A percentile compares a stretch with the other conserved stretches of the same genome.
These are phyloP conservation scores for Cecidostiba fungosa DNA, from an alignment of 2,888 invertebrate species.

Conservation along the genomic window DNA sequence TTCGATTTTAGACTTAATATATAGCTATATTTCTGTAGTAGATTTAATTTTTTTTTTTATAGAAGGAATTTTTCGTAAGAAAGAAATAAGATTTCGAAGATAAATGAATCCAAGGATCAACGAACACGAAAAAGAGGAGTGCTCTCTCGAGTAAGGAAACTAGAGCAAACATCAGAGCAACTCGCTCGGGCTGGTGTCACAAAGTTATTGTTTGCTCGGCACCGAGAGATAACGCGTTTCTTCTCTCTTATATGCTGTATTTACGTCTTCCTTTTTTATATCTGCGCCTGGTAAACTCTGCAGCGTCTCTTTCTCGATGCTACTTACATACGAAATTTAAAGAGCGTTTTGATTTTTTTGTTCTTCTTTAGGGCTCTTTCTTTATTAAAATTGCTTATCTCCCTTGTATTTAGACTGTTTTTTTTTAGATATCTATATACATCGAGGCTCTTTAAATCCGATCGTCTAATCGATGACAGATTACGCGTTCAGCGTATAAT, in stretches of 20 bases:
- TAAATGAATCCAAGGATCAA: constrained; percentile 66
- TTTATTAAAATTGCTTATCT: not conserved
- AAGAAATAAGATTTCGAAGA: constrained; percentile 5
- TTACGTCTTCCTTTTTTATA: constrained; percentile 26
- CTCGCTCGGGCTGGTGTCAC: constrained; percentile 66
- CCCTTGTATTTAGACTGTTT: too few species aligned
- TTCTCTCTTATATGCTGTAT: constrained; percentile 53
- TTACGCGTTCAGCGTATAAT: not conserved
- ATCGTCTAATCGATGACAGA: not conserved
- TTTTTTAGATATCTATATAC: too few species aligned
- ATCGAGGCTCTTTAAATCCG: too few species aligned
- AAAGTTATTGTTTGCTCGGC: constrained; percentile 74
- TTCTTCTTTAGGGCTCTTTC: not conserved
- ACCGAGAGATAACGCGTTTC: constrained; percentile 73
- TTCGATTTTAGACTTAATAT: too few species aligned
- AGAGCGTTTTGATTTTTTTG: not conserved
- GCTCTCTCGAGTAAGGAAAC: constrained; percentile 72
- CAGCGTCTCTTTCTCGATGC: not conserved
- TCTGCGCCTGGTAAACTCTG: not conserved
- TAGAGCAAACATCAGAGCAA: constrained; percentile 77
- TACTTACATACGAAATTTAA: not conserved
- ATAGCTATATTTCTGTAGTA: too few species aligned
- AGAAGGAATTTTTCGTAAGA: constrained; percentile 19
- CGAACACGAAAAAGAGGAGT: constrained; percentile 71
- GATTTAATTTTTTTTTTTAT: too few species aligned